phyloP scores from a whole-genome alignment of 2,888 invertebrate genomes.

The Meganola albula region DNA sequence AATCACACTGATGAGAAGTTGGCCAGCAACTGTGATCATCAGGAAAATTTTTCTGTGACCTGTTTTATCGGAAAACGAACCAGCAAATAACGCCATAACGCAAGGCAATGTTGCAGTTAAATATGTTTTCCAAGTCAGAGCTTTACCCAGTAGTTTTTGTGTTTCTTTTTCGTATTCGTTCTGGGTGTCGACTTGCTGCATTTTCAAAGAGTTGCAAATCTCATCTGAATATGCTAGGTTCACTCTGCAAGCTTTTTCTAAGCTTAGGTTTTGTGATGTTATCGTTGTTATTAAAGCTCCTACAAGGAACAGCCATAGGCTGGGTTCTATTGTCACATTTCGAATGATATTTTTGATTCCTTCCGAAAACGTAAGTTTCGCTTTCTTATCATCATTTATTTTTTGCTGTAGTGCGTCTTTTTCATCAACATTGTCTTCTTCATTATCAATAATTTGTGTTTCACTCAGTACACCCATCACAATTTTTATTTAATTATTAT shows the following conservation, averaged over 20 bases:
- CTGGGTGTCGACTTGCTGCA: conserved; percentile 77
- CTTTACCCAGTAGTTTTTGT: conserved; percentile 83
- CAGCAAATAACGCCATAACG: conserved; percentile 85
- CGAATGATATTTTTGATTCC: conserved; percentile 27
- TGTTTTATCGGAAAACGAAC: conserved; percentile 83
- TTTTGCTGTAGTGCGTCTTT: conserved; percentile 20
- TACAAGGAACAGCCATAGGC: conserved; percentile 43
- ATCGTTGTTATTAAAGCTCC: conserved; percentile 73
- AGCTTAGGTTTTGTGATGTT: conserved; percentile 87
- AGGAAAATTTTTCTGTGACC: conserved; percentile 85
- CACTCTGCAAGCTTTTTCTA: conserved; percentile 91
- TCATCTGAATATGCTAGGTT: conserved; percentile 83
- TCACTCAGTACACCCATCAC: not conserved
- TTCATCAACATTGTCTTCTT: conserved; percentile 19
- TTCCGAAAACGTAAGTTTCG: conserved; percentile 31
- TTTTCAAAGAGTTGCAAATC: conserved; percentile 84
- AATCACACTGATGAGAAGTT: conserved; percentile 83
- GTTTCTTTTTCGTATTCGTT: conserved; percentile 76
- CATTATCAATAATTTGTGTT: not conserved
- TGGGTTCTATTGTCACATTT: conserved; percentile 57
- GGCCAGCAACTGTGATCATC: conserved; percentile 83
- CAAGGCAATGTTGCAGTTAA: conserved; percentile 88
- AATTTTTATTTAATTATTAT: no score
- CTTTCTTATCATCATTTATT: conserved; percentile 11
- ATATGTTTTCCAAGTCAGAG: conserved; percentile 87